Conservation (phyloP, 2,888 invertebrate genomes). For the Zele albiditarsus region DNA sequence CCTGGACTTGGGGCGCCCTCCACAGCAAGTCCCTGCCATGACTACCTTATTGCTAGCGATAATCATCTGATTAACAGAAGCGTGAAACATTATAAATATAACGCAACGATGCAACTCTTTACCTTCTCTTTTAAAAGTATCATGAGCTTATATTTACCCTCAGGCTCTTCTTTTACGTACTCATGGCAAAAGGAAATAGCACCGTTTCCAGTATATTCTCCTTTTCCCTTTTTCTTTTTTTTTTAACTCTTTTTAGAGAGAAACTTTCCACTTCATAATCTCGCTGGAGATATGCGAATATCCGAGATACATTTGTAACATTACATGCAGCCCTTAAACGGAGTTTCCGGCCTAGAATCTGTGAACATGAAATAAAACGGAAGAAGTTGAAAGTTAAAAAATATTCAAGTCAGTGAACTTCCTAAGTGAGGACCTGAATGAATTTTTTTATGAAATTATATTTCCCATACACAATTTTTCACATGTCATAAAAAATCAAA, state of each 20-base stretch:
- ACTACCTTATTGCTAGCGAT: slow-evolving; percentile 41
- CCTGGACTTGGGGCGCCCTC: slow-evolving; percentile 41
- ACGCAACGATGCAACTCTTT: slow-evolving; percentile 13
- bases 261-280: not conserved
- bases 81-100: slow-evolving; percentile 49
- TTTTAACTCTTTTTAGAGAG: not conserved
- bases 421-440: no score
- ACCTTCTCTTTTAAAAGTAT: slow-evolving; percentile 9
- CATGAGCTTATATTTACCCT: not conserved
- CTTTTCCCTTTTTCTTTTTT: not conserved
- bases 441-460: no score
- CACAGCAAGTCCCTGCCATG: not conserved
- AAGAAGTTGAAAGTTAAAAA: no score
- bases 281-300: not conserved
- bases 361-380: no score
- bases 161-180: slow-evolving; percentile 28
- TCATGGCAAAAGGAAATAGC: slow-evolving; percentile 35
- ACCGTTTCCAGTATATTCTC: slow-evolving; percentile 30
- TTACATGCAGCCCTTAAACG: no score
- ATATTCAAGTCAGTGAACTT: no score
- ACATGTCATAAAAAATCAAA: no score
- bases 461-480: no score
- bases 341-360: no score
- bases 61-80: slow-evolving; percentile 55
- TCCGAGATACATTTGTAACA: not conserved